These are phyloP conservation scores for Hirudinaria manillensis DNA, from an alignment of 2,888 invertebrate species.

Conservation along the genomic window DNA sequence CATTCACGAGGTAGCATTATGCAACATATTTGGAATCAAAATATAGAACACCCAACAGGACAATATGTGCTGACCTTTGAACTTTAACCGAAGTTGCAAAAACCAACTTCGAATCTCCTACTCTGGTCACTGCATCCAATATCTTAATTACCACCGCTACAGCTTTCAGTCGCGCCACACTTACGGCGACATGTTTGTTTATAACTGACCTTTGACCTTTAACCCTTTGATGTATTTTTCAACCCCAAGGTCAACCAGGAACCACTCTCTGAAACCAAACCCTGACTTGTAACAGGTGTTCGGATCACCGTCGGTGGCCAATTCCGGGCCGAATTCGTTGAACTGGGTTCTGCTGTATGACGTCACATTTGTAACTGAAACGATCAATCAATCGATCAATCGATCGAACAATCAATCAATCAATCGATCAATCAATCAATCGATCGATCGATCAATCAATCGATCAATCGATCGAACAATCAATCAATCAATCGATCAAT, in stretches of 20 bases:
- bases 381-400: slow-evolving; percentile 5
- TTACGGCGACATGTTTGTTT: not conserved
- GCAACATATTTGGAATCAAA: too few species aligned
- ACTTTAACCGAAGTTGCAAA: too few species aligned
- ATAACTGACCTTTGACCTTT: not conserved
- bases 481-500: not conserved
- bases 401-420: not conserved
- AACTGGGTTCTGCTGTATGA: slow-evolving; percentile 9
- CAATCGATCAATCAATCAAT: not conserved
- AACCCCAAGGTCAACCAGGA: not conserved
- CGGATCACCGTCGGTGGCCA: not conserved
- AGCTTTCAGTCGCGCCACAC: too few species aligned
- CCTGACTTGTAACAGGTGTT: not conserved
- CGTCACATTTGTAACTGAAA: not conserved
- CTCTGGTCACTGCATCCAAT: too few species aligned
- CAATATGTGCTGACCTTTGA: too few species aligned
- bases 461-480: slow-evolving; percentile 7
- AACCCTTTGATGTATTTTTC: slow-evolving; percentile 6
- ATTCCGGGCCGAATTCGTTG: not conserved
- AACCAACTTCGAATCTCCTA: too few species aligned
- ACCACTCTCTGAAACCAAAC: slow-evolving; percentile 11
- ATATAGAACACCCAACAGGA: too few species aligned
- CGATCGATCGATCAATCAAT: slow-evolving; percentile 1
- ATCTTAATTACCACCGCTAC: too few species aligned
- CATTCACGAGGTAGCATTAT: too few species aligned